Evolutionary conservation across 2,888 invertebrate species (phyloP).

Genomic region (Liposcelis brunnea): DNA sequence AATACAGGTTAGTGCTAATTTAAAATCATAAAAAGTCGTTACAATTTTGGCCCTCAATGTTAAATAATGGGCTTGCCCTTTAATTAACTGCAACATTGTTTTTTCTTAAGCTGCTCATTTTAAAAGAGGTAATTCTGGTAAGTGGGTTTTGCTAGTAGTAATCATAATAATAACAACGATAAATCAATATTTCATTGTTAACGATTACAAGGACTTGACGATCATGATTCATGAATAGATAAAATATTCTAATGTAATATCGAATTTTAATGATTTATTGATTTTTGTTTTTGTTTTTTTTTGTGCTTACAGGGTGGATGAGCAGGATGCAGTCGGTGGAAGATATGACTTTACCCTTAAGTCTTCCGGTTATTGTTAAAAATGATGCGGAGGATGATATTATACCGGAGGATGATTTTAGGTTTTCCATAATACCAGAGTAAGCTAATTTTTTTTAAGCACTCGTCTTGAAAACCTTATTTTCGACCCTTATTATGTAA

Average conservation of each 20-base stretch:
- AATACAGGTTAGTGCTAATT: conserved; percentile 29
- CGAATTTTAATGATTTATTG: conserved; percentile 6
- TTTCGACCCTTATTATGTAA: too few species aligned
- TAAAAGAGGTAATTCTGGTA: conserved; percentile 6
- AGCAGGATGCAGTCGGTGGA: conserved; percentile 18
- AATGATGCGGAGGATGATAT: conserved; percentile 27
- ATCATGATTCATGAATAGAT: too few species aligned
- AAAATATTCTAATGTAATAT: neutral
- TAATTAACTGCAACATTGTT: conserved; percentile 2
- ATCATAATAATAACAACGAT: too few species aligned
- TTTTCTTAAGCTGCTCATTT: conserved; percentile 5
- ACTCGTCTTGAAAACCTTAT: too few species aligned
- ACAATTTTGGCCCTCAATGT: neutral
- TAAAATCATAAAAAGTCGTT: neutral
- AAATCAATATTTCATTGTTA: too few species aligned
- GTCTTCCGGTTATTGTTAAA: conserved; percentile 26
- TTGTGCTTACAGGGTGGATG: conserved; percentile 18
- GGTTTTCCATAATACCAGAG: conserved; percentile 27
- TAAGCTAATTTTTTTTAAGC: conserved; percentile 16
- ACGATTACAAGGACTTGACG: too few species aligned
- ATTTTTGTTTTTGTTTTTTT: conserved; percentile 7
- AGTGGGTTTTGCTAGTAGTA: neutral
- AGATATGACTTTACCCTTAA: conserved; percentile 18
- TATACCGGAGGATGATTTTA: conserved; percentile 30
- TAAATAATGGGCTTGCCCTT: neutral